Evolutionary conservation across 2,113 vertebrate species (phyloP).

Genomic region (Dromaius novaehollandiae): DNA sequence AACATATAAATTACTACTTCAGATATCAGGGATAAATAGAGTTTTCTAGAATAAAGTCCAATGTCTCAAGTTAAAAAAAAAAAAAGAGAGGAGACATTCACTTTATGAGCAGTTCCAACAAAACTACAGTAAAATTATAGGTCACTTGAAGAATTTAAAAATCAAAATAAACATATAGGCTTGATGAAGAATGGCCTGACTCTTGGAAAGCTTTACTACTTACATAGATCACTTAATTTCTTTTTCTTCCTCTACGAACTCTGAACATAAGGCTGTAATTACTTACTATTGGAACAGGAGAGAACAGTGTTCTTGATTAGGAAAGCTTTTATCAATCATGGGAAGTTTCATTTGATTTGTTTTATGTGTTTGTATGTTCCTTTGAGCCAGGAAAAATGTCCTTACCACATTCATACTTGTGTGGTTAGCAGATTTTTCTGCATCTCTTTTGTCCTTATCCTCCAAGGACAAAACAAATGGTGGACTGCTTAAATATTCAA

Average conservation of each 20-base stretch:
- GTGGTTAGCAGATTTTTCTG: constrained; percentile 40
- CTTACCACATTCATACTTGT: constrained; percentile 13
- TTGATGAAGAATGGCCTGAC: background rate
- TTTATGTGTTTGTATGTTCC: background rate
- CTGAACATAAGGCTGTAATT: background rate
- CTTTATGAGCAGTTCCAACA: background rate
- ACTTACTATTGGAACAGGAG: background rate
- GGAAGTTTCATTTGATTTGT: constrained; percentile 28
- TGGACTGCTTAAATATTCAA: constrained; percentile 2
- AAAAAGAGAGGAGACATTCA: background rate
- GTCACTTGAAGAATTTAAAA: background rate
- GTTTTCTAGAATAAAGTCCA: background rate
- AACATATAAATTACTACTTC: background rate
- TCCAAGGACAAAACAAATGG: constrained; percentile 61
- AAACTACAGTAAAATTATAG: background rate
- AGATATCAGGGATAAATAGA: background rate
- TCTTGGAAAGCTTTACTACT: background rate
- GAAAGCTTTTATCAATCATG: background rate
- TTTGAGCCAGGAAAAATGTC: constrained; percentile 4
- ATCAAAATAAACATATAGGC: background rate
- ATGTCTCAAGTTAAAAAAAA: background rate
- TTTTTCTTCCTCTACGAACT: background rate
- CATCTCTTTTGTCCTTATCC: constrained; percentile 1
- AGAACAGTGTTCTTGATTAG: background rate
- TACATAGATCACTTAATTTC: background rate